A percentile compares a stretch with the other conserved stretches of the same genome.
Conservation (phyloP, 2,888 invertebrate species). For the Biston betularia region DNA sequence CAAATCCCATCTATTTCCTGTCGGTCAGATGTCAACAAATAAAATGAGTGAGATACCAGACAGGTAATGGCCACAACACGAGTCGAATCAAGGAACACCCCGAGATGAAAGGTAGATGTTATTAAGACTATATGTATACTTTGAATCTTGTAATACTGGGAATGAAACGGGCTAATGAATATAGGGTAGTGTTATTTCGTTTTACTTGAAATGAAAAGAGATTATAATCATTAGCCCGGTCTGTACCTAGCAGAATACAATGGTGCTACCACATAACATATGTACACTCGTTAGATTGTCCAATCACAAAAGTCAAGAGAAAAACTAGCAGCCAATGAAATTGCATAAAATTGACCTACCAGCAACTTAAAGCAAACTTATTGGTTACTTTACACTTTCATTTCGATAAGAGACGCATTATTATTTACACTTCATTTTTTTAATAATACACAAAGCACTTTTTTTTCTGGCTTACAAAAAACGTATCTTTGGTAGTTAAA, state of each 20-base stretch:
- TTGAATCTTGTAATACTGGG: neutral
- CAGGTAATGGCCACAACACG: slow-evolving; percentile 28
- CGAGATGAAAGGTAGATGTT: slow-evolving; percentile 81
- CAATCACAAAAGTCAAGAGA: neutral
- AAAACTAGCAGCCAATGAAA: neutral
- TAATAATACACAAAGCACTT: neutral
- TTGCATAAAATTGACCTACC: neutral
- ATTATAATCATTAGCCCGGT: no score
- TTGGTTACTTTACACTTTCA: neutral
- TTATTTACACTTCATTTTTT: neutral
- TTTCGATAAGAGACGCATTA: neutral
- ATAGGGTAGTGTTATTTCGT: no score
- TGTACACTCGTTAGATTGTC: neutral
- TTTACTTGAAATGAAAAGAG: no score
- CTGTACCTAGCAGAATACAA: neutral
- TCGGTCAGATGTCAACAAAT: slow-evolving; percentile 25
- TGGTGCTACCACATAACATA: slow-evolving; percentile 6
- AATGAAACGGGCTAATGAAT: no score
- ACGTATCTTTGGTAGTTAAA: no score
- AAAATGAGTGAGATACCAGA: slow-evolving; percentile 22
- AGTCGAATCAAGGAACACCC: slow-evolving; percentile 48
- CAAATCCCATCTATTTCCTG: slow-evolving; percentile 1
- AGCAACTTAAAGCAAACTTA: neutral
- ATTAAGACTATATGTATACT: slow-evolving; percentile 39
- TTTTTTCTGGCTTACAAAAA: neutral